Conservation (phyloP, 1,140 invertebrate species). For the Helicoverpa zea region DNA sequence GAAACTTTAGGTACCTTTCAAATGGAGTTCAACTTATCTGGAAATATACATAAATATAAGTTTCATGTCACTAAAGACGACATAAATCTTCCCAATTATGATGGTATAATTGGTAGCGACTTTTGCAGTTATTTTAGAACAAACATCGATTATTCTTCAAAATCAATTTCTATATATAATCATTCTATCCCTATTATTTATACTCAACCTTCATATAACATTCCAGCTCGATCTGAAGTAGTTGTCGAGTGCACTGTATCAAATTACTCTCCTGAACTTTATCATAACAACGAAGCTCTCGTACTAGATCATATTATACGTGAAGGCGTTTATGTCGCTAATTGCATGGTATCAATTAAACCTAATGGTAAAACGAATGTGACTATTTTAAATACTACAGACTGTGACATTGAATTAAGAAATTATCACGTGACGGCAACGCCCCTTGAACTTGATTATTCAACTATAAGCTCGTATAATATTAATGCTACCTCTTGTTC, state of each 20-base stretch:
- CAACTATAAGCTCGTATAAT: not conserved
- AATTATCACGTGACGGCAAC: constrained; percentile 41
- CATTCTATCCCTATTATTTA: constrained; percentile 49
- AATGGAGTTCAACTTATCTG: not conserved
- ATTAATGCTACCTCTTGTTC: constrained; percentile 27
- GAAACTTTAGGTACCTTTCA: constrained; percentile 27
- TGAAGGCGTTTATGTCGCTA: constrained; percentile 52
- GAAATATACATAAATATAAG: constrained; percentile 2
- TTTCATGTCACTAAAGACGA: constrained; percentile 38
- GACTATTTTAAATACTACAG: constrained; percentile 53
- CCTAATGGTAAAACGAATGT: constrained; percentile 52
- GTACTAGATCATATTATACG: constrained; percentile 46
- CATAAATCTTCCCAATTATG: constrained; percentile 47
- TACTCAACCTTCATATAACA: constrained; percentile 50
- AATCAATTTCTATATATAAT: constrained; percentile 39
- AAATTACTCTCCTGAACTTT: constrained; percentile 48
- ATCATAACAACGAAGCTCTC: constrained; percentile 34
- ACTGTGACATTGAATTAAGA: constrained; percentile 44
- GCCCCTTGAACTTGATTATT: constrained; percentile 24
- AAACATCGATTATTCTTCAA: constrained; percentile 52
- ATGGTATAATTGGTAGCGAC: constrained; percentile 59
- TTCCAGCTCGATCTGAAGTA: constrained; percentile 56
- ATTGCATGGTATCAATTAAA: constrained; percentile 55
- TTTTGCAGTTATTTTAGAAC: constrained; percentile 52
- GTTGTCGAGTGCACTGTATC: constrained; percentile 56